phyloP scores from a whole-genome alignment of 2,888 invertebrate species.

The Agrotis puta region DNA sequence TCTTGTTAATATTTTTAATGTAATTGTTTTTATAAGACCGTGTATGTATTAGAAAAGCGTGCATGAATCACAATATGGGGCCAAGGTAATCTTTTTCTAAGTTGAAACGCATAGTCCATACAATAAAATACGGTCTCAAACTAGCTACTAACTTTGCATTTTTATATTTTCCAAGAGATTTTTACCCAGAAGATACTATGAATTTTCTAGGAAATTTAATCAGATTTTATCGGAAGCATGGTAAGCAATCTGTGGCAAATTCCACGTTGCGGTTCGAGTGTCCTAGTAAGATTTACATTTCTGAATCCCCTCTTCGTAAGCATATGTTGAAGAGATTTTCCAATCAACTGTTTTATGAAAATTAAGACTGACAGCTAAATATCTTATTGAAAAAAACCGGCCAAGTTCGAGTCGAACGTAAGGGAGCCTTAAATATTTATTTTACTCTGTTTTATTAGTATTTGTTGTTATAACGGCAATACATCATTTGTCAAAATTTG shows the following conservation, averaged over 20 bases:
- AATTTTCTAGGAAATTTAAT: constrained; percentile 44
- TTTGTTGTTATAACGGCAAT: no score
- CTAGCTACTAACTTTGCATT: not conserved
- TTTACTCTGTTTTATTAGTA: no score
- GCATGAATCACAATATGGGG: no score
- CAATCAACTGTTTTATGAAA: not conserved
- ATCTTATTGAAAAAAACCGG: no score
- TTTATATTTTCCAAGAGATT: constrained; percentile 21
- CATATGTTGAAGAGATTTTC: constrained; percentile 16
- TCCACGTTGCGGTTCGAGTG: constrained; percentile 6
- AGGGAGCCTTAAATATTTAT: no score
- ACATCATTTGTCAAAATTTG: no score
- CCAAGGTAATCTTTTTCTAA: no score
- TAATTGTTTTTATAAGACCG: no score
- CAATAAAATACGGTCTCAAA: not conserved
- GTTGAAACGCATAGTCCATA: no score
- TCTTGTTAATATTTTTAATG: no score
- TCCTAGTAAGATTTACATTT: constrained; percentile 43
- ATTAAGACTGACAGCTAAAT: not conserved
- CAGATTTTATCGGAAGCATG: constrained; percentile 24
- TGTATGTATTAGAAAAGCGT: no score
- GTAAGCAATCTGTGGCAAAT: constrained; percentile 15
- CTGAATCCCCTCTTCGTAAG: constrained; percentile 13
- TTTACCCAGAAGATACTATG: constrained; percentile 22
- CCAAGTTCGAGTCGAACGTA: no score